Conservation (phyloP, 2,888 invertebrate genomes). For the Drosophila robusta region DNA sequence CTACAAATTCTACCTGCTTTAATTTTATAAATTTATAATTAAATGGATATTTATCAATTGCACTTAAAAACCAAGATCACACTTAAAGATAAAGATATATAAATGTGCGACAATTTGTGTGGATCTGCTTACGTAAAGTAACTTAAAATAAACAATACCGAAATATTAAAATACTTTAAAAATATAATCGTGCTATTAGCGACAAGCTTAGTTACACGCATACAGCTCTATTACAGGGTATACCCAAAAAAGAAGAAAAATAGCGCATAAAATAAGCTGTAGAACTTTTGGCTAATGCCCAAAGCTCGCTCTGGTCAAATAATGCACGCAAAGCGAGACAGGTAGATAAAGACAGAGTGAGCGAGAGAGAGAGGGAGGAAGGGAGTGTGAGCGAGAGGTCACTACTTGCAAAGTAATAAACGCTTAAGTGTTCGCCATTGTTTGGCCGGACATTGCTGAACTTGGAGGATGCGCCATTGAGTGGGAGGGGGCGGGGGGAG, state of each 20-base stretch:
- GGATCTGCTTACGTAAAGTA: no score
- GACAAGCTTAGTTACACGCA: neutral
- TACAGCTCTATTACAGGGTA: conserved; percentile 2
- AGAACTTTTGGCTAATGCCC: conserved; percentile 62
- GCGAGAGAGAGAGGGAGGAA: neutral
- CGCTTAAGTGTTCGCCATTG: conserved; percentile 62
- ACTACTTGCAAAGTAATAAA: conserved; percentile 64
- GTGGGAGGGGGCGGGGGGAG: neutral
- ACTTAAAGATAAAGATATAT: no score
- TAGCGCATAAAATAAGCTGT: conserved; percentile 35
- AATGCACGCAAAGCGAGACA: conserved; percentile 40
- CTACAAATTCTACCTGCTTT: no score
- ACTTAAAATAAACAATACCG: no score
- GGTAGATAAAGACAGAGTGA: conserved; percentile 3
- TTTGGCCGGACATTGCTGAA: conserved; percentile 33
- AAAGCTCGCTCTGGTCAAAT: conserved; percentile 50
- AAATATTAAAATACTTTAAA: no score
- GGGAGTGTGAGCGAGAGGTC: conserved; percentile 2
- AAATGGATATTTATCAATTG: no score
- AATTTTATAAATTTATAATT: no score
- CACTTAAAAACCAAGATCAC: no score
- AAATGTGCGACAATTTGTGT: no score
- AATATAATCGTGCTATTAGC: no score
- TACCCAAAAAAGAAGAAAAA: conserved; percentile 6
- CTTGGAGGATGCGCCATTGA: conserved; percentile 1